A percentile compares a stretch with the other conserved stretches of the same genome.
These are phyloP conservation scores for Channallabes apus DNA, from an alignment of 2,797 vertebrate genomes.

Conservation along the genomic window DNA sequence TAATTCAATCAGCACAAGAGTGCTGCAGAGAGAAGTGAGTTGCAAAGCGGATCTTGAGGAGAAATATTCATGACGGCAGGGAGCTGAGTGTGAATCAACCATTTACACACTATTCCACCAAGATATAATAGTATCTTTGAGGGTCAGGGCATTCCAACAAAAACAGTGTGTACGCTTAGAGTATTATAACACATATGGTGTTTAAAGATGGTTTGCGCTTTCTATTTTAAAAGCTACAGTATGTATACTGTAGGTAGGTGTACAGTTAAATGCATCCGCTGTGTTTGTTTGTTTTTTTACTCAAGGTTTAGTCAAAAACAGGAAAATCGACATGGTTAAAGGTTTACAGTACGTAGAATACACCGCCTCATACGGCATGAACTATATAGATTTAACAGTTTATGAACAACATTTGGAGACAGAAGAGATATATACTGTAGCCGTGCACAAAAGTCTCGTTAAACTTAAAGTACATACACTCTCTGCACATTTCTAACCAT, in stretches of 20 bases:
- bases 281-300: neutral
- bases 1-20: constrained; percentile 64
- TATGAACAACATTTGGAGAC: neutral
- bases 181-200: neutral
- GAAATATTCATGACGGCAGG: constrained; percentile 61
- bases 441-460: neutral
- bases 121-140: constrained; percentile 6
- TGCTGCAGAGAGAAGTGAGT: constrained; percentile 63
- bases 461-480: neutral
- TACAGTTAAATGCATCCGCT: neutral
- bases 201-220: neutral
- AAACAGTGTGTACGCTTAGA: neutral
- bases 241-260: neutral
- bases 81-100: constrained; percentile 41
- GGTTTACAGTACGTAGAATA: neutral
- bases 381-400: neutral
- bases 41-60: constrained; percentile 66
- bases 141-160: neutral
- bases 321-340: neutral
- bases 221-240: neutral
- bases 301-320: neutral
- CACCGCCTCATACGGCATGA: neutral
- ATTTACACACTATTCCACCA: constrained; percentile 42
- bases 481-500: neutral
- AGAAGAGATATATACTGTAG: neutral